Conservation (phyloP, 30 jellyfish, hydroid and myxozoan genomes). For the Aurelia aurita region DNA sequence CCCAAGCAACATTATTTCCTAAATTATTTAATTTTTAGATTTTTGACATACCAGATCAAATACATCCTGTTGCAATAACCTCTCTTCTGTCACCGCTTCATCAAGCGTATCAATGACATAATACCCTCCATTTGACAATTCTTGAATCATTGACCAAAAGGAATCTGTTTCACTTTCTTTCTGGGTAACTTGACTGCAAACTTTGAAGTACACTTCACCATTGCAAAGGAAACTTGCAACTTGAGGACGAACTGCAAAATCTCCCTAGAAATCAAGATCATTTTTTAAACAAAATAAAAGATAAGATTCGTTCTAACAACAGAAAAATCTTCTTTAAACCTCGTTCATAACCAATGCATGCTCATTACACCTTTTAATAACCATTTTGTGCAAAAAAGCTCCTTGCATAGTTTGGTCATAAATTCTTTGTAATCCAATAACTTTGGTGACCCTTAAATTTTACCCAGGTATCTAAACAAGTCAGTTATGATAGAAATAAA, state of each 20-base stretch:
- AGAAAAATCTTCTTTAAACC: no score
- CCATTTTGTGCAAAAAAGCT: no score
- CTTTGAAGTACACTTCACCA: conserved; percentile 54
- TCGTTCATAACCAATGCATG: no score
- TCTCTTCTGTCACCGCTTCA: conserved; percentile 85
- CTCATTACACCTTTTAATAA: no score
- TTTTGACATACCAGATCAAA: conserved; percentile 71
- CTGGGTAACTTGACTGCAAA: conserved; percentile 38
- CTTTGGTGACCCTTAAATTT: no score
- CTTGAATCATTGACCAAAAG: conserved; percentile 77
- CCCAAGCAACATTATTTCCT: background rate
- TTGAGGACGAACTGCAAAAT: conserved; percentile 45
- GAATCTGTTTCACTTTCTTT: conserved; percentile 20
- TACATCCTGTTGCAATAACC: conserved; percentile 28
- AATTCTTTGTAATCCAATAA: no score
- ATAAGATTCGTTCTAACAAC: no score
- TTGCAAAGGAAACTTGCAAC: conserved; percentile 56
- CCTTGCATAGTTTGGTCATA: no score
- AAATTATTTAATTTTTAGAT: background rate
- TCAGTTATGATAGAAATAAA: no score
- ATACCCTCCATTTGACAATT: conserved; percentile 62
- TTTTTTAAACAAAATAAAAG: background rate
- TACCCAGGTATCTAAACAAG: no score
- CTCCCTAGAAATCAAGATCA: conserved; percentile 32
- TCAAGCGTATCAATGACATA: conserved; percentile 73